Evolutionary conservation across 2,888 invertebrate genomes (phyloP), one percentile per base, ranked within the genome.

Genomic region (Psylliodes chrysocephalus): DNA sequence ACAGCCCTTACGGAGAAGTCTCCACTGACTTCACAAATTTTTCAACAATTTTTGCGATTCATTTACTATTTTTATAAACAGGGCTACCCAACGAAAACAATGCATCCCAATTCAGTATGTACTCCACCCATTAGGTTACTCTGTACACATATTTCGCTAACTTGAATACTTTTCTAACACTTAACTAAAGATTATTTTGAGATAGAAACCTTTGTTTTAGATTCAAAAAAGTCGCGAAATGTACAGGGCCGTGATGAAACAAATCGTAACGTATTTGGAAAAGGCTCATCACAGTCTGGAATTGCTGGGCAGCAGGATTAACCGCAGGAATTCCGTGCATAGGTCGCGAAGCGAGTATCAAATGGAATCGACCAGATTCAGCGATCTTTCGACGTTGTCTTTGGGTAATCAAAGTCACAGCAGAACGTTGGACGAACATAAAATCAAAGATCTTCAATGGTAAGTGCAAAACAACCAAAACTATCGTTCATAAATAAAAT

Each of bases 181-280:
- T n/a, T n/a, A n/a, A n/a, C n/a, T n/a, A n/a, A n/a, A n/a, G n/a
- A n/a, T n/a, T n/a, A n/a, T n/a, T n/a, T n/a, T n/a, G n/a, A n/a
- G n/a, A n/a, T n/a, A n/a, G n/a, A n/a, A n/a, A n/a, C n/a, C n/a
- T 40, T 38, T 22, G 61, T 79, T 86, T 73, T 84, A 90, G 90
- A 88, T 88, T 66, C 90, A 90, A 79, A 85, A 89, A 55, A 90
- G 88, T 79, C 85, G 90, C 68, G 88, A 89, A 79, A 91, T 91
- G 90, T 90, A 90, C 80, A 86, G 88, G 78, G 89, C 89, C 25
- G 85, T 91, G 75, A 87, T 91, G 83, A 88, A 88, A 77, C 90
- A 91, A 81, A 88, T 91, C 69, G 87, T 89, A 42, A 86, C 86
- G 64, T 91, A 90, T 79, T 80, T 91, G 74, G 90, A 88, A 76